Base-by-base conservation (phyloP, 2,888 invertebrate species). In the Bimastos eiseni region DNA sequence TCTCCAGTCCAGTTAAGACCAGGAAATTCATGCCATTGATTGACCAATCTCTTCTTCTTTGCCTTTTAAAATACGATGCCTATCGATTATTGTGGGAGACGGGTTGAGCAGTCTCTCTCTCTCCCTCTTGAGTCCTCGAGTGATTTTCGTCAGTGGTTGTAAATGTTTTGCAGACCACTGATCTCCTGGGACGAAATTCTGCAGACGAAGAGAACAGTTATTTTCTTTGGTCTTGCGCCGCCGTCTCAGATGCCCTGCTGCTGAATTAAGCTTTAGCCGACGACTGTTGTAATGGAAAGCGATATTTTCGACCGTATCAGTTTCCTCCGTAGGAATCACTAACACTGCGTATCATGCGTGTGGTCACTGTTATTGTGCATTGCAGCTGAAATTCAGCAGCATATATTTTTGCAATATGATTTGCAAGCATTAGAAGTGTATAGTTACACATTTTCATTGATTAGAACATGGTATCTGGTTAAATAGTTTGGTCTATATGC, bases 51-150 rank as follows among this genome's bases (percentile, higher is more conserved):
- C 70, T 70, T 70, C 70, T 30, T 49, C 49, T 49, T 49, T 70
- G n/a, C 70, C 11, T 30, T 70, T 70, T 70, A 70, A 21, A 70
- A 13, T 70, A 70, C 30, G 70, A 70, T n/a, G n/a, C n/a, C 30
- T 70, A 70, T 70, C 70, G 70, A 70, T 70, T 70, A 70, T n/a
- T 70, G n/a, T n/a, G 70, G n/a, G n/a, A 70, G 70, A n/a, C n/a
- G 30, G n/a, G 70, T n/a, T 13, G 49, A 49, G 24, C 49, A 24
- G 49, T 24, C 49, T 70, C 70, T 70, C 70, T 70, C n/a, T 3
- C 24, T 24, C 49, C n/a, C 70, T 70, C 70, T 70, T 8, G 70
- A 70, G 70, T 70, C 70, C n/a, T 70, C 70, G 70, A 70, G 70
- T 70, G 70, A 70, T 70, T 70, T 70, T 70, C n/a, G 70, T 49